These are phyloP conservation scores for Alaudala cheleensis DNA, from an alignment of 2,113 vertebrate species.

Conservation along the genomic window DNA sequence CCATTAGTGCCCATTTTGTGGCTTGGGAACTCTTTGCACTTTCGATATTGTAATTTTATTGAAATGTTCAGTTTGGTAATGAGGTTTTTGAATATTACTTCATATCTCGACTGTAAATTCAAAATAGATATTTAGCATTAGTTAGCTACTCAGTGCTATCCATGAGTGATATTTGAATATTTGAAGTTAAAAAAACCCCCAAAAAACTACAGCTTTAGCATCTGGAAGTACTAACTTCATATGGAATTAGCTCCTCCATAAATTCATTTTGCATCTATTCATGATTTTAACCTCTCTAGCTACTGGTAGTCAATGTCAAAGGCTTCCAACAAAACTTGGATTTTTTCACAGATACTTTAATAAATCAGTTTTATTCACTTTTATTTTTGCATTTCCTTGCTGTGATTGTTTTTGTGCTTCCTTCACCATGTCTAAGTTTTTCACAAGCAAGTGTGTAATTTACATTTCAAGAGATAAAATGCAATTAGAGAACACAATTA, in stretches of 20 bases:
- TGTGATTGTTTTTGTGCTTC: background rate
- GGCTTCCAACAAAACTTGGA: background rate
- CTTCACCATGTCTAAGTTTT: background rate
- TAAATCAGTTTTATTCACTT: background rate
- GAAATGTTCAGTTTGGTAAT: background rate
- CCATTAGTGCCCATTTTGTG: background rate
- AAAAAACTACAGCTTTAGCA: too few species aligned
- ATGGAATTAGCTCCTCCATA: background rate
- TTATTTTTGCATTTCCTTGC: accelerated
- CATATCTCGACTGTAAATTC: background rate
- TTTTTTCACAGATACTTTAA: background rate
- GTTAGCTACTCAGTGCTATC: background rate
- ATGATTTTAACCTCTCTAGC: background rate
- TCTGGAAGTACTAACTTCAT: background rate
- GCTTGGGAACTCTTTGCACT: background rate
- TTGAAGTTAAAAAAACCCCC: too few species aligned
- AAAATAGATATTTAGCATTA: background rate
- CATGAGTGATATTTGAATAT: background rate
- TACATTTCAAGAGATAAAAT: background rate
- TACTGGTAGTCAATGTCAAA: background rate
- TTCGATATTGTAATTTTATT: background rate
- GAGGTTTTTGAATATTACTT: background rate
- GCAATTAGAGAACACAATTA: background rate
- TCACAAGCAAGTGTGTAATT: background rate
- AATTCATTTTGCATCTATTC: background rate